Evolutionary conservation across 2,113 vertebrate genomes (phyloP).

Genomic region (Hippoglossus stenolepis): DNA sequence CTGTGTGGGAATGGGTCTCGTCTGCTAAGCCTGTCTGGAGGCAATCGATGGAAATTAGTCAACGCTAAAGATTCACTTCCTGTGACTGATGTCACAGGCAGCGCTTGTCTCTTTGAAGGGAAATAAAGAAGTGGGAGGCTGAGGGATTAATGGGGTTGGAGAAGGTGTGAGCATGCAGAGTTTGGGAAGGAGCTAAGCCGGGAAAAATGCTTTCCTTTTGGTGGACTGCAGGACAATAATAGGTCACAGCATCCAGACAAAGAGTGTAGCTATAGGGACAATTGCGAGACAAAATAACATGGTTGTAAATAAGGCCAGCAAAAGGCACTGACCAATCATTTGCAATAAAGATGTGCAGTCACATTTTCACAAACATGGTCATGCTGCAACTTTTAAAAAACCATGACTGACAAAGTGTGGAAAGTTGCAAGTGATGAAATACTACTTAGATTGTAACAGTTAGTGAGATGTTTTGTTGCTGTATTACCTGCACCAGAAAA

Average conservation of each 20-base stretch:
- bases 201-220: conserved; percentile 53
- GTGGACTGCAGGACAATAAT: conserved; percentile 52
- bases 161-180: conserved; percentile 60
- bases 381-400: not conserved
- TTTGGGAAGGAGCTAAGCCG: conserved; percentile 53
- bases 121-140: conserved; percentile 74
- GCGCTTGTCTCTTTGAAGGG: conserved; percentile 78
- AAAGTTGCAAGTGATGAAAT: not conserved
- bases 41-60: conserved; percentile 86
- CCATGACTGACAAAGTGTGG: not conserved
- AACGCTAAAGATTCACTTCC: conserved; percentile 85
- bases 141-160: conserved; percentile 73
- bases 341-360: conserved; percentile 12
- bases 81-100: conserved; percentile 82
- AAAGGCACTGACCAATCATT: not conserved
- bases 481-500: too few relatives aligned
- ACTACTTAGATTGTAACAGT: too few relatives aligned
- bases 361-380: not conserved
- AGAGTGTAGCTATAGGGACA: conserved; percentile 24
- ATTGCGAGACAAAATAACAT: not conserved
- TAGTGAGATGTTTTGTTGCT: too few relatives aligned
- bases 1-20: conserved; percentile 83
- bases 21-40: conserved; percentile 86
- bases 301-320: too few relatives aligned
- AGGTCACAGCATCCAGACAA: conserved; percentile 40